Base-by-base conservation (phyloP, 2,113 vertebrate species). In the Myocastor coypus region DNA sequence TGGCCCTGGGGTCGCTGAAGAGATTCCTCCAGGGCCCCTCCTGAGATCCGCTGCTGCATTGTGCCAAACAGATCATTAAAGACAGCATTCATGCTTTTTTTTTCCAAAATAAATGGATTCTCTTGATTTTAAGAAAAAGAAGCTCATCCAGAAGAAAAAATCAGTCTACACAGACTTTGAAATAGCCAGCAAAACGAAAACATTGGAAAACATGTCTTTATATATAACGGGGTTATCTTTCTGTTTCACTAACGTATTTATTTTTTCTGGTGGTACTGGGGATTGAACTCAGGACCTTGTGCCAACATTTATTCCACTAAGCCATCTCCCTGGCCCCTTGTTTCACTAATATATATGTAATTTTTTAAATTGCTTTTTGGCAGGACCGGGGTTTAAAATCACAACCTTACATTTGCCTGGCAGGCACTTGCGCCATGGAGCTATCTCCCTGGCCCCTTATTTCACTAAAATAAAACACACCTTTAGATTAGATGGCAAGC, bases 151-250 rank as follows among this genome's bases (percentile, higher is more conserved):
- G 34, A 81, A 91, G 64, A 80, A 91, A 19, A 61, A 64, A 82
- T 88, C 71, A 83, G 28, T 24, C 57, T 71, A 22, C 42, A 19
- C 20, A 64, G 69, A 73, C 55, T 91, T 92, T 73, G 75, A 87
- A 91, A 81, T 40, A 30, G 37, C 34, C 42, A 69, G 32, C 52
- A 86, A 80, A 52, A 80, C 14, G 24, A n/a, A 20, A 81, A 81
- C 83, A 9, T 89, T 83, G 94, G 42, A 83, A 92, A 93, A 91
- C 10, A 83, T 40, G 40, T 11, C 92, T 95, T 89, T 46, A 85
- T 12, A 63, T 26, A 40, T 0, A 3, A 64, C 4, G 42, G 50
- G 17, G 12, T 61, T 32, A 34, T 81, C 7, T 83, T 83, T 42
- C 61, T 10, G 5, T 50, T 50, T 50, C n/a, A n/a, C n/a, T n/a